phyloP scores from a whole-genome alignment of 2,113 vertebrate species.

The Saguinus imperator region DNA sequence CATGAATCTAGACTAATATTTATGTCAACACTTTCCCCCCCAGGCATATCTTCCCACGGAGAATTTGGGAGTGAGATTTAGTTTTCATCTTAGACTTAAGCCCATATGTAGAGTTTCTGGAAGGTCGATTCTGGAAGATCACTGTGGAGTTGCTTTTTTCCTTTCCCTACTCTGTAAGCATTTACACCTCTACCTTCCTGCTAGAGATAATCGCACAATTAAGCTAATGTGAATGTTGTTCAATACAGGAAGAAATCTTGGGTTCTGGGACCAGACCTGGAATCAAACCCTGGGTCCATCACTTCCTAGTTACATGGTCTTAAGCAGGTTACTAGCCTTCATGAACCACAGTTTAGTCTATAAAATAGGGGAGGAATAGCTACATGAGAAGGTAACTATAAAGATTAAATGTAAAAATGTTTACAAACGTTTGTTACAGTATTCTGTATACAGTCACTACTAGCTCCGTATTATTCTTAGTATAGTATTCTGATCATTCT shows the following conservation, averaged over 20 bases:
- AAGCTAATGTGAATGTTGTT: not conserved
- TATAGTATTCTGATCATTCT: conserved; percentile 8
- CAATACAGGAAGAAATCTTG: not conserved
- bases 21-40: not conserved
- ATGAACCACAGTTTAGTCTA: not conserved
- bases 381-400: not conserved
- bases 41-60: conserved; percentile 30
- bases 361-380: not conserved
- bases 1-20: conserved; percentile 42
- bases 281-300: not conserved
- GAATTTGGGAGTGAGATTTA: conserved; percentile 56
- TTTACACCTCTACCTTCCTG: conserved; percentile 13
- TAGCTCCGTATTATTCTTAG: not conserved
- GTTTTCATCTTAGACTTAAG: conserved; percentile 49
- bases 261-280: not conserved
- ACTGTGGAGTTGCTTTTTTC: conserved; percentile 14
- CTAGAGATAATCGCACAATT: not conserved
- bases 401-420: not conserved
- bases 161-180: not conserved
- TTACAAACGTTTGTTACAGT: not conserved
- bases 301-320: not conserved
- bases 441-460: not conserved
- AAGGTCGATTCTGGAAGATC: conserved; percentile 40
- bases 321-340: not conserved
- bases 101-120: conserved; percentile 38